Conservation (phyloP, 2,888 invertebrate species). For the Standfussiana lucernea region DNA sequence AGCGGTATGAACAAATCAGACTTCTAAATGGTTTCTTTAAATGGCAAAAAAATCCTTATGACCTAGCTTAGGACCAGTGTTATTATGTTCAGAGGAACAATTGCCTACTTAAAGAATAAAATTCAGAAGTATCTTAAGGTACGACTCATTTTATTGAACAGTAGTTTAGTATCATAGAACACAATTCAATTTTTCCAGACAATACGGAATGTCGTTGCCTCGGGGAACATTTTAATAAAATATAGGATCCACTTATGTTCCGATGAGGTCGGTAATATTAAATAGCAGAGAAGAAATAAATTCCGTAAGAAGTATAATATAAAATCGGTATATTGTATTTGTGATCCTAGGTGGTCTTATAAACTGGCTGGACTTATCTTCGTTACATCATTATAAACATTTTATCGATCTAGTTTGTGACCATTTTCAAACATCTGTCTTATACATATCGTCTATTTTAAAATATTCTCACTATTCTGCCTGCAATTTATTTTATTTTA, state of each 20-base stretch:
- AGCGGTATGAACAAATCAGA: too few relatives aligned
- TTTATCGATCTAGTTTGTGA: not conserved
- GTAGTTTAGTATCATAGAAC: not conserved
- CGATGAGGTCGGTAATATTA: not conserved
- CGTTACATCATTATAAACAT: not conserved
- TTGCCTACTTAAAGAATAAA: not conserved
- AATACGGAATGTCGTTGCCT: conserved; percentile 18
- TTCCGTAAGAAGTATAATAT: not conserved
- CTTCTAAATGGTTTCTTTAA: too few relatives aligned
- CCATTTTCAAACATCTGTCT: not conserved
- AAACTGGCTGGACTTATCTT: not conserved
- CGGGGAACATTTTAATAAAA: conserved; percentile 18
- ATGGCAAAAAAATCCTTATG: not conserved
- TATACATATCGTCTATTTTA: too few relatives aligned
- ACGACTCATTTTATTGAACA: not conserved
- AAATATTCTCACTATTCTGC: too few relatives aligned
- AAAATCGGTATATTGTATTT: not conserved
- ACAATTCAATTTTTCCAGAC: conserved; percentile 8
- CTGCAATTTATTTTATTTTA: not conserved
- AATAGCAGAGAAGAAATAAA: not conserved
- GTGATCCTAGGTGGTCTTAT: too few relatives aligned
- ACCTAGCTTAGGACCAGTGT: not conserved
- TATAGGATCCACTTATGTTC: not conserved
- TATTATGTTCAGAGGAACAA: not conserved
- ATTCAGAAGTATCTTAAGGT: not conserved